Percentiles rank a stretch among this genome's conserved stretches.
These are phyloP conservation scores for Lasioglossum morio DNA, from an alignment of 2,888 invertebrate species.

Conservation along the genomic window DNA sequence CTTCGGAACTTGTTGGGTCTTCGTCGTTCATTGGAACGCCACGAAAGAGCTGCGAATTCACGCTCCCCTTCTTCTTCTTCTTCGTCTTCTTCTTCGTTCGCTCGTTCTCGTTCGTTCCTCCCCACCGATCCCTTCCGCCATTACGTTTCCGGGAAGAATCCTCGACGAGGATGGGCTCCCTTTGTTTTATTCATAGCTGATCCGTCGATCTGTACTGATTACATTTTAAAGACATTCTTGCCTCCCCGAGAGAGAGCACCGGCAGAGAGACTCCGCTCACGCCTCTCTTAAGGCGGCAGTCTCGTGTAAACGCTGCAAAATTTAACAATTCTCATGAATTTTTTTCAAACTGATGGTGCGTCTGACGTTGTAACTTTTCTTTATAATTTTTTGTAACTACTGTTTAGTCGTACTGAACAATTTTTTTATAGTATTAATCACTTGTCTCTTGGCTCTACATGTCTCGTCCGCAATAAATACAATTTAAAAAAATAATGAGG, in stretches of 20 bases:
- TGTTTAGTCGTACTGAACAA: too few species aligned
- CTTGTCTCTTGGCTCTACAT: too few species aligned
- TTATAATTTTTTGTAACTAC: neutral
- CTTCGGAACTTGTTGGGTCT: conserved; percentile 50
- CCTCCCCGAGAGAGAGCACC: neutral
- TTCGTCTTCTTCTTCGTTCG: neutral
- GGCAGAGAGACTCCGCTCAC: neutral
- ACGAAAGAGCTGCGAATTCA: conserved; percentile 45
- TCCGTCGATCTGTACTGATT: conserved; percentile 66
- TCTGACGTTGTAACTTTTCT: neutral
- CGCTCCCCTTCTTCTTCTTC: neutral
- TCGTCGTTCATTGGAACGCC: conserved; percentile 60
- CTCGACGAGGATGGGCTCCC: conserved; percentile 7
- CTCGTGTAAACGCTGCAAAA: neutral
- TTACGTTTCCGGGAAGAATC: conserved; percentile 27
- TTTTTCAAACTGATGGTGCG: neutral
- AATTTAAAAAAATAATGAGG: too few species aligned
- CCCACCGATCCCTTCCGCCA: neutral
- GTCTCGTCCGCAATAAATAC: too few species aligned
- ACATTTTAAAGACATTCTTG: conserved; percentile 61
- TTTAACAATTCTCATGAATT: neutral
- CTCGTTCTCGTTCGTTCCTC: conserved; percentile 4
- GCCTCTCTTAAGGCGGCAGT: neutral
- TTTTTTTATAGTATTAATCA: too few species aligned
- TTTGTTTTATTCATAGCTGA: conserved; percentile 69